Conservation (phyloP, 2,113 vertebrate species). For the zebrafish (Danio rerio) region GRCz12tu NC_133180.1:22287001-22287500, state of each 20-base stretch:
- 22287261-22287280: background rate
- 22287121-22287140: background rate
- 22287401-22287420: slow-evolving; percentile 35
- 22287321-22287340: slow-evolving; percentile 33
- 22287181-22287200: slow-evolving; percentile 37
- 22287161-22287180: background rate
- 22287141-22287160: background rate
- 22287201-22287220: background rate
- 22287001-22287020: no score
- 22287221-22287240: background rate
- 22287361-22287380: background rate
- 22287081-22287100: no score
- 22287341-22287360: background rate
- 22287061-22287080: no score
- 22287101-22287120: background rate
- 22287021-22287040: no score
- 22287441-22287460: background rate
- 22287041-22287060: background rate
- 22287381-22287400: slow-evolving; percentile 36
- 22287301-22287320: slow-evolving; percentile 25
- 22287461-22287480: slow-evolving; percentile 7
- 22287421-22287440: slow-evolving; percentile 4
- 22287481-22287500: slow-evolving; percentile 17
- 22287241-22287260: background rate
- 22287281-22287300: slow-evolving; percentile 11